Evolutionary conservation across 1,140 invertebrate genomes (phyloP).

Genomic region (Drosophila grimshawi): DNA sequence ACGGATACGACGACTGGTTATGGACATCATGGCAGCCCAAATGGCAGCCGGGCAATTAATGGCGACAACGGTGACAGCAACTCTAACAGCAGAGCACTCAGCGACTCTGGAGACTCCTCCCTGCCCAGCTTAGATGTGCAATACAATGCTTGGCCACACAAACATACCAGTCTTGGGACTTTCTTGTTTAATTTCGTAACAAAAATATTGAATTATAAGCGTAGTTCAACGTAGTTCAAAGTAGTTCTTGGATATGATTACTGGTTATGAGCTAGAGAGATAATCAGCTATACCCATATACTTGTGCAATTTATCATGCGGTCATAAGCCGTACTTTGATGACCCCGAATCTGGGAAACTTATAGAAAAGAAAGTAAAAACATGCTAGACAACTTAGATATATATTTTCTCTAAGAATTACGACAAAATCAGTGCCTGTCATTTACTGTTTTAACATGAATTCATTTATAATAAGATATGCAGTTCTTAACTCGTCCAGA

Average conservation of each 20-base stretch:
- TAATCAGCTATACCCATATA: neutral
- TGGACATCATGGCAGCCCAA: slow-evolving; percentile 49
- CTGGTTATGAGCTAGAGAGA: neutral
- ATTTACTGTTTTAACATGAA: no score
- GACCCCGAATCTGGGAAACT: no score
- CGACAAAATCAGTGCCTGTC: no score
- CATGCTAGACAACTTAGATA: no score
- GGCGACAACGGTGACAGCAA: slow-evolving; percentile 8
- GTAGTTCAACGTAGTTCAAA: neutral
- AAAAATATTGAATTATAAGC: neutral
- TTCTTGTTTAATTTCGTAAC: slow-evolving; percentile 1
- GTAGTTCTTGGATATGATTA: neutral
- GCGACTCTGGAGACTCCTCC: neutral
- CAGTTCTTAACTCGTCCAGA: no score
- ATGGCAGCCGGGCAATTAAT: slow-evolving; percentile 72
- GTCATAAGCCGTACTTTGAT: neutral
- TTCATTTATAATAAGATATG: no score
- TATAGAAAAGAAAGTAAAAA: no score
- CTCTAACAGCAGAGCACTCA: neutral
- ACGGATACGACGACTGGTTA: slow-evolving; percentile 41
- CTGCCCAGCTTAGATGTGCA: neutral
- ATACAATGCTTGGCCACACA: neutral
- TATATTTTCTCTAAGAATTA: no score
- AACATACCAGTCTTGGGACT: neutral
- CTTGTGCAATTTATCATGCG: neutral